Base-by-base conservation (phyloP, 2,888 invertebrate genomes). In the Augiades crinisus region DNA sequence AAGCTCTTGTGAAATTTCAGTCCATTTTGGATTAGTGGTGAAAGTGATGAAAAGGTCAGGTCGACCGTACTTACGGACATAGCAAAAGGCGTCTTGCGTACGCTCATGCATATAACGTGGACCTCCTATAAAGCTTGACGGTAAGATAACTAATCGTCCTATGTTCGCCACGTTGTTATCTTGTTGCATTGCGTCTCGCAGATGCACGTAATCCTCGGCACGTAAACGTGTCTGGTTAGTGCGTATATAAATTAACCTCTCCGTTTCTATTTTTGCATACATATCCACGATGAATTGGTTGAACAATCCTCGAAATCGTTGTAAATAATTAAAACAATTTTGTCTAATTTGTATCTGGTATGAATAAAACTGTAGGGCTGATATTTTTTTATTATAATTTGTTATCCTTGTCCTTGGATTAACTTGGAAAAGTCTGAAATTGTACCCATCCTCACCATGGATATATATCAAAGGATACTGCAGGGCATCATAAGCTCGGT, bases 401-500 rank as follows among this genome's bases (percentile, higher is more conserved):
- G 30, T 21, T 33, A 16, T 7, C 2, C 37, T 17, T n/a, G 44
- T 47, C 22, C 2, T 19, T 3, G 54, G 49, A 21, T 54, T 13
- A 7, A 36, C 10, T 38, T 60, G 54, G 12, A 37, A 5, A 3
- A 61, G 6, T 1, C 21, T 30, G 12, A 67, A 58, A 41, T 62
- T 24, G 14, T 66, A 63, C 0, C 60, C 64, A 17, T 64, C 60
- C 50, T 64, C 55, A 0, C 65, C 60, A 1, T 49, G 45, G 27
- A 53, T 52, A 7, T 55, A 60, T 41, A 59, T 56, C 24, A 62
- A 10, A 5, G 64, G 61, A 57, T 65, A 65, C 12, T 64, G 62
- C 12, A 67, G 36, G 10, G 60, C 57, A 60, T 59, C 56, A 30
- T 59, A 57, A 1, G 55, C 30, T 0, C 59, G 14, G 17, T 64